Conservation (phyloP, 2,888 invertebrate species). For the Yponomeuta plumbellus region DNA sequence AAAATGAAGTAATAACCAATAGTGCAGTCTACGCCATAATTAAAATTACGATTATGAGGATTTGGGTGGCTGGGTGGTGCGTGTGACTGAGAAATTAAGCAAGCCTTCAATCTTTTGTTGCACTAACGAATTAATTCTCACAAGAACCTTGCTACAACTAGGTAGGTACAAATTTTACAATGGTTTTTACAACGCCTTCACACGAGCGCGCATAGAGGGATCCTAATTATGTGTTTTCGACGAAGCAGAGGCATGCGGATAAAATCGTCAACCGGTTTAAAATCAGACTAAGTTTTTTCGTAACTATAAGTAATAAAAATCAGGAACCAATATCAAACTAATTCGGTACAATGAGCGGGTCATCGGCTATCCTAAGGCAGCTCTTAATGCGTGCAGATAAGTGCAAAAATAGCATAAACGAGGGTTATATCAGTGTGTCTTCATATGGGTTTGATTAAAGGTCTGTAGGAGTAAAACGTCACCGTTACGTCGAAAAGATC, state of each 20-base stretch:
- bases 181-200: slow-evolving; percentile 55
- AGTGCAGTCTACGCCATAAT: slow-evolving; percentile 45
- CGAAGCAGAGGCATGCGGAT: slow-evolving; percentile 11
- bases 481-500: slow-evolving; percentile 20
- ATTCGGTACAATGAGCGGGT: neutral
- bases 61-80: slow-evolving; percentile 41
- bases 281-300: slow-evolving; percentile 2
- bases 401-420: too few relatives aligned
- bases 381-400: too few relatives aligned
- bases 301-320: neutral
- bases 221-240: neutral
- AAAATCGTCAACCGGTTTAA: neutral
- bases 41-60: slow-evolving; percentile 46
- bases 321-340: slow-evolving; percentile 14
- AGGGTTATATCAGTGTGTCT: too few relatives aligned
- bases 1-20: neutral
- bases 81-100: slow-evolving; percentile 69
- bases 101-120: slow-evolving; percentile 68
- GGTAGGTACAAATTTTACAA: slow-evolving; percentile 29
- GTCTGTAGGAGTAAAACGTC: slow-evolving; percentile 14
- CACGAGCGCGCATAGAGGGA: slow-evolving; percentile 45
- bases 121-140: slow-evolving; percentile 58
- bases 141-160: slow-evolving; percentile 61
- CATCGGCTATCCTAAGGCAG: too few relatives aligned
- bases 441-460: slow-evolving; percentile 7